Evolutionary conservation across 1,140 invertebrate species (phyloP).

Genomic region (Nylanderia fulva): DNA sequence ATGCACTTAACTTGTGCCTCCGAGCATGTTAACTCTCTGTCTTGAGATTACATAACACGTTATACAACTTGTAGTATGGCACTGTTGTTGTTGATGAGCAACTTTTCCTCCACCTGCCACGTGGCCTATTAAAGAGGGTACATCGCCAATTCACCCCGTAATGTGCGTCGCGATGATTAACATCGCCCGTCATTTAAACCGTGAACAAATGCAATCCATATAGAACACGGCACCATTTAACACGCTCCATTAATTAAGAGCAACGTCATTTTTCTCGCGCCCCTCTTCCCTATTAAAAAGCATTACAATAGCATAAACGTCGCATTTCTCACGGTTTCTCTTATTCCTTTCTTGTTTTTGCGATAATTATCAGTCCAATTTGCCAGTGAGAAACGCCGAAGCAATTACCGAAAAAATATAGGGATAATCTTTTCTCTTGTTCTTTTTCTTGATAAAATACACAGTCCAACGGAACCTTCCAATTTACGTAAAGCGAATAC

Average conservation of each 20-base stretch:
- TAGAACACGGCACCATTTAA: constrained; percentile 34
- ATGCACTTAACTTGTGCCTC: constrained; percentile 64
- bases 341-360: background rate
- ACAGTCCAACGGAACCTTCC: background rate
- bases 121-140: constrained; percentile 59
- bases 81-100: constrained; percentile 15
- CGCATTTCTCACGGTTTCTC: background rate
- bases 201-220: constrained; percentile 55
- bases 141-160: constrained; percentile 42
- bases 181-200: constrained; percentile 59
- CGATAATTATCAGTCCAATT: background rate
- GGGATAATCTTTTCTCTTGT: background rate
- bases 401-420: background rate
- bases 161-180: constrained; percentile 56
- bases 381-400: background rate
- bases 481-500: background rate
- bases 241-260: constrained; percentile 54
- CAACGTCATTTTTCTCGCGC: constrained; percentile 21
- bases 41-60: constrained; percentile 63
- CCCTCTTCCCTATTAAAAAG: constrained; percentile 12
- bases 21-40: constrained; percentile 67
- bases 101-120: constrained; percentile 58
- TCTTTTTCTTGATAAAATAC: too few species aligned
- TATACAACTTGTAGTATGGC: constrained; percentile 52
- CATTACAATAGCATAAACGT: constrained; percentile 6